Evolutionary conservation across 2,888 invertebrate genomes (phyloP).

Genomic region (Ellobium chinense): DNA sequence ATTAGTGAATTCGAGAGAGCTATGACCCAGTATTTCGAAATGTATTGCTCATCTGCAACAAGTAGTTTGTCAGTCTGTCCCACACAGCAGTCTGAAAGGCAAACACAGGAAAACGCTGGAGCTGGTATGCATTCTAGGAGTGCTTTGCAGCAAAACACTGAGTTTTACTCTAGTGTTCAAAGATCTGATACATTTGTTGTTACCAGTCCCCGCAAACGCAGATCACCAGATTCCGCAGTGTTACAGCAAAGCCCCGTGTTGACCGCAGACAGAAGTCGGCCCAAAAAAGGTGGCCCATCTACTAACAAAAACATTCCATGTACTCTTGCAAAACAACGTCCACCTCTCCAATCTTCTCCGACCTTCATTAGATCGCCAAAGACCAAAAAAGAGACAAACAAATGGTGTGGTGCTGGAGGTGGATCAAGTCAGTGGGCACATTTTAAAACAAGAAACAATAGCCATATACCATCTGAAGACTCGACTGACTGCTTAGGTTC

Average conservation of each 20-base stretch:
- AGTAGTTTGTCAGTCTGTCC: background rate
- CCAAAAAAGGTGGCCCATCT: no score
- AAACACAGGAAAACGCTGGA: background rate
- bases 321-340: no score
- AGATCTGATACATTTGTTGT: constrained; percentile 25
- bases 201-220: background rate
- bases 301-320: no score
- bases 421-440: background rate
- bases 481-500: background rate
- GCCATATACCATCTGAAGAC: no score
- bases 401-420: background rate
- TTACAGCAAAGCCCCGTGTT: background rate
- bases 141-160: background rate
- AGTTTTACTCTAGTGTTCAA: background rate
- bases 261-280: background rate
- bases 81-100: background rate
- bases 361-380: background rate
- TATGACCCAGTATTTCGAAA: constrained; percentile 7
- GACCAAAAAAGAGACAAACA: background rate
- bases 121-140: no score
- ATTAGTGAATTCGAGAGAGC: constrained; percentile 17
- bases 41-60: background rate
- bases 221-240: background rate
- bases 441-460: no score
- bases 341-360: no score